Evolutionary conservation across 2,888 invertebrate species (phyloP).

Genomic region (Microplitis deprimator): DNA sequence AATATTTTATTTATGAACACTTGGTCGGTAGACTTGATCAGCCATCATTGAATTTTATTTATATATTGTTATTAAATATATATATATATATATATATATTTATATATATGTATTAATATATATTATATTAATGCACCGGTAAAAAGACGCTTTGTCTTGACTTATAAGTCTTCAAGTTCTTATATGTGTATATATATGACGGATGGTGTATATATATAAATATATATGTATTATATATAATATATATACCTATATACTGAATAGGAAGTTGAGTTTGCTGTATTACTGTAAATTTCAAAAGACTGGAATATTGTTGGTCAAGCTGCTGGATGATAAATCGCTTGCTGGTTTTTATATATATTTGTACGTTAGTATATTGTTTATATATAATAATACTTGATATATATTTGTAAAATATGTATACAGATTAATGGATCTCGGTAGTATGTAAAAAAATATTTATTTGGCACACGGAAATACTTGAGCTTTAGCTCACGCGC

Average conservation of each 20-base stretch:
- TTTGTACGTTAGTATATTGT: neutral
- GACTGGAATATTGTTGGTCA: conserved; percentile 1
- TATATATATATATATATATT: neutral
- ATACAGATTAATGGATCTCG: neutral
- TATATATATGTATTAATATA: neutral
- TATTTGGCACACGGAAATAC: neutral
- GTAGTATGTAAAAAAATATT: neutral
- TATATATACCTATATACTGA: neutral
- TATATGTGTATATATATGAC: neutral
- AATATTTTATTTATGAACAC: neutral
- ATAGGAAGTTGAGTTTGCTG: neutral
- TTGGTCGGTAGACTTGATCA: neutral
- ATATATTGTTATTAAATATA: neutral
- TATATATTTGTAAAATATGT: neutral
- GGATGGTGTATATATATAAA: neutral
- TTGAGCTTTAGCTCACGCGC: neutral
- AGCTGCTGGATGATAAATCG: neutral
- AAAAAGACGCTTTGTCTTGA: neutral
- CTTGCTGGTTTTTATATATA: neutral
- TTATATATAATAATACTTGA: neutral
- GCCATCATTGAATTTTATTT: neutral
- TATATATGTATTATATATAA: neutral
- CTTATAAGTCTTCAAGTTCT: neutral
- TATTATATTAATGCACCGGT: neutral
- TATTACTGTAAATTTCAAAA: neutral